phyloP scores from a whole-genome alignment of 2,113 vertebrate genomes.

The Struthidea cinerea region DNA sequence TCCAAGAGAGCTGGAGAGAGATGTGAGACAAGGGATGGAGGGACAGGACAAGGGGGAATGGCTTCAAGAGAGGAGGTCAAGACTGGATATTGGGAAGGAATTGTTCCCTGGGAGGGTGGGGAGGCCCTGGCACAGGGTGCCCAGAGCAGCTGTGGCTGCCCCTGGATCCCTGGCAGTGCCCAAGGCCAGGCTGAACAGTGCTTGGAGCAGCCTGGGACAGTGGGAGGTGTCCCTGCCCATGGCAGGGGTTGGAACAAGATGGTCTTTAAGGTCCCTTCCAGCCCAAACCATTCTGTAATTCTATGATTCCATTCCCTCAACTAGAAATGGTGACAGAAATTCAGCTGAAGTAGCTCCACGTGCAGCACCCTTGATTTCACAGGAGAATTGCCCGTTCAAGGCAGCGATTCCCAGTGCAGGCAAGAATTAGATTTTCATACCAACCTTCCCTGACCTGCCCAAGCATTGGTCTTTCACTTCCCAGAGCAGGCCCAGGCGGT shows the following conservation, averaged over 20 bases:
- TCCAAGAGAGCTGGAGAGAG: background rate
- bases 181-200: background rate
- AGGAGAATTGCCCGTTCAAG: conserved; percentile 46
- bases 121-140: background rate
- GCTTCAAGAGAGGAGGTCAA: rapidly evolving
- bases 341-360: background rate
- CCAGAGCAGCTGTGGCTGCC: background rate
- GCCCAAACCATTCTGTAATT: background rate
- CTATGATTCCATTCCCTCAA: background rate
- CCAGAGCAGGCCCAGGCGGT: conserved; percentile 32
- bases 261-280: background rate
- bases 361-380: conserved; percentile 39
- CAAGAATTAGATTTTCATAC: conserved; percentile 50
- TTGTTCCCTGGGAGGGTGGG: rapidly evolving
- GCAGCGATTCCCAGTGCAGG: conserved; percentile 48
- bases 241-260: background rate
- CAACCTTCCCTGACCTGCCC: conserved; percentile 38
- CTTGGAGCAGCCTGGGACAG: background rate
- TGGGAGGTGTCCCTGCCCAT: background rate
- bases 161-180: background rate
- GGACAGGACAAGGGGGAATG: background rate
- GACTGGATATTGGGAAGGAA: background rate
- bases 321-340: conserved; percentile 30
- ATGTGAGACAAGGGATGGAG: background rate
- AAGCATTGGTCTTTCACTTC: conserved; percentile 16